phyloP scores from a whole-genome alignment of 2,888 invertebrate genomes.

The Caenorhabditis afra region DNA sequence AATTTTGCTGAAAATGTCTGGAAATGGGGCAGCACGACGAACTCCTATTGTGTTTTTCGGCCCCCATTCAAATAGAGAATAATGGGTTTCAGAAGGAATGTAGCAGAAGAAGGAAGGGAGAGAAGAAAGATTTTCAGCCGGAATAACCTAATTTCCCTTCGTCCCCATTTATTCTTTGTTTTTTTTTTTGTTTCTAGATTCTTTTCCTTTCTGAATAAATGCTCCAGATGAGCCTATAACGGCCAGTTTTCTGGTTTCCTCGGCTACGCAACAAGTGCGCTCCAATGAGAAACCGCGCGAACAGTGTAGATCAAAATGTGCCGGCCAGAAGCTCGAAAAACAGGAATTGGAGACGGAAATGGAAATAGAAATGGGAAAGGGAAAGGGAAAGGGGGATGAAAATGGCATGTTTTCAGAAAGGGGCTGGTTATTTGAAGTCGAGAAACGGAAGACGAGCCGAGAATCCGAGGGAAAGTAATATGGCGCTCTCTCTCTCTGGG shows the following conservation, averaged over 20 bases:
- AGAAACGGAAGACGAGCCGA: neutral
- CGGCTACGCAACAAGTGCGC: too few relatives aligned
- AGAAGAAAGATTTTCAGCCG: neutral
- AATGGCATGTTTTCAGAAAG: conserved; percentile 5
- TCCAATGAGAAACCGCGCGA: too few relatives aligned
- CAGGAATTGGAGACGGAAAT: too few relatives aligned
- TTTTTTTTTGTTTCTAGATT: neutral
- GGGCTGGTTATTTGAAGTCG: neutral
- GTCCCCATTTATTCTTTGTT: neutral
- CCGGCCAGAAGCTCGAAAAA: neutral
- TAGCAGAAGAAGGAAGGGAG: too few relatives aligned
- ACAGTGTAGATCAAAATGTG: too few relatives aligned
- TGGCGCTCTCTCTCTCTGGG: neutral
- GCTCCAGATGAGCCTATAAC: neutral
- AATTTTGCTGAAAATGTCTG: neutral
- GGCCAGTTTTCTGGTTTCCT: neutral
- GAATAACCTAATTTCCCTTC: conserved; percentile 3
- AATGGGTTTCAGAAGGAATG: neutral
- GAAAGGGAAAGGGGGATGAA: neutral
- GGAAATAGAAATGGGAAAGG: neutral
- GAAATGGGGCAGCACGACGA: neutral
- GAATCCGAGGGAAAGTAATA: neutral
- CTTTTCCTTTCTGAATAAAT: too few relatives aligned
- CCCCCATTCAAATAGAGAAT: neutral
- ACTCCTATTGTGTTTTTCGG: too few relatives aligned